Conservation (phyloP, 2,888 invertebrate species). For the Baronia brevicornis region DNA sequence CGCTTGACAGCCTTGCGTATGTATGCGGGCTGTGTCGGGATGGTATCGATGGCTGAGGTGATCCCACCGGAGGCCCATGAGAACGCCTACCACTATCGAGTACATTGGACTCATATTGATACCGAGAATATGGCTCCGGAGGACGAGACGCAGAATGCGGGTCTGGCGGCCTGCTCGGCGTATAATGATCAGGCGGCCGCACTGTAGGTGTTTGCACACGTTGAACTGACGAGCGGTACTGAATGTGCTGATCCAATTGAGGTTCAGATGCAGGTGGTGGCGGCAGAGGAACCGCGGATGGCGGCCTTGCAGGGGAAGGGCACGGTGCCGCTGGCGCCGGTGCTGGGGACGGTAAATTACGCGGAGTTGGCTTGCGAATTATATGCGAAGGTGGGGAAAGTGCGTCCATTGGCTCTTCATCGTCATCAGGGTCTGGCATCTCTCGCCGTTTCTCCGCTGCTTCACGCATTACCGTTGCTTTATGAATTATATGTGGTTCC, state of each 20-base stretch:
- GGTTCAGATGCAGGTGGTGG: constrained; percentile 36
- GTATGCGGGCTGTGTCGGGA: constrained; percentile 59
- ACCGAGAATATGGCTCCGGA: constrained; percentile 51
- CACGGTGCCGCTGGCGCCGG: constrained; percentile 43
- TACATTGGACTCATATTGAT: constrained; percentile 49
- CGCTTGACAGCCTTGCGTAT: constrained; percentile 52
- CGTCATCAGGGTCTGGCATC: constrained; percentile 60
- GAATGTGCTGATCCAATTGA: constrained; percentile 37
- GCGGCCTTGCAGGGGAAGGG: constrained; percentile 35
- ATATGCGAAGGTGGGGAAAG: constrained; percentile 69
- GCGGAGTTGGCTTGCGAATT: constrained; percentile 59
- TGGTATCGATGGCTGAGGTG: constrained; percentile 52
- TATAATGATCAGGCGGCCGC: constrained; percentile 52
- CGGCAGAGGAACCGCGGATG: constrained; percentile 40
- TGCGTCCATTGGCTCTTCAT: constrained; percentile 51
- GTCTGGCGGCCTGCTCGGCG: constrained; percentile 54
- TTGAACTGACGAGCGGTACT: constrained; percentile 43
- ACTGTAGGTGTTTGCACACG: constrained; percentile 52
- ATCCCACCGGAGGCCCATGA: constrained; percentile 40
- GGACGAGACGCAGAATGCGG: constrained; percentile 56
- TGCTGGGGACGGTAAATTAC: constrained; percentile 54
- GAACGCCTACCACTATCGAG: constrained; percentile 45
- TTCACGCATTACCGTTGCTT: constrained; percentile 72
- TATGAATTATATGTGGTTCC: constrained; percentile 71
- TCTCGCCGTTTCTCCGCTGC: constrained; percentile 67